Evolutionary conservation across 2,113 vertebrate species (phyloP).

Genomic region (Phoxinus phoxinus): DNA sequence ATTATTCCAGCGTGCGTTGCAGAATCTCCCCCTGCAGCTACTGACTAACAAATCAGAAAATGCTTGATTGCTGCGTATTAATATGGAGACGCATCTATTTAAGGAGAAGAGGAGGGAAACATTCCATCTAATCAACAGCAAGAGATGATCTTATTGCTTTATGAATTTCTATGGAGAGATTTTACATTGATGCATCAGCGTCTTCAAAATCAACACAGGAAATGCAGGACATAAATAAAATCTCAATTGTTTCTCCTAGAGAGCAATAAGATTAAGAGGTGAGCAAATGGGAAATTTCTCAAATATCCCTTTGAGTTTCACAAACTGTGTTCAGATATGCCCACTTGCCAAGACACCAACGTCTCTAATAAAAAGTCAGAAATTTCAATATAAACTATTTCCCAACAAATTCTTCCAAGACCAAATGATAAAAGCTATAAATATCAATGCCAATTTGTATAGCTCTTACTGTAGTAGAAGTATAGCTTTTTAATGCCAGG

Average conservation of each 20-base stretch:
- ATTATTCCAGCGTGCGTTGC: constrained; percentile 56
- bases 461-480: neutral
- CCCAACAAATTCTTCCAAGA: neutral
- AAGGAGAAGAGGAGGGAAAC: neutral
- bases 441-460: neutral
- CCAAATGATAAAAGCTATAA: neutral
- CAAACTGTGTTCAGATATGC: neutral
- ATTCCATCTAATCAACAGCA: constrained; percentile 27
- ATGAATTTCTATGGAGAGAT: neutral
- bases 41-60: constrained; percentile 61
- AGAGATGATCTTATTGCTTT: neutral
- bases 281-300: neutral
- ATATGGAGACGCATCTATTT: constrained; percentile 31
- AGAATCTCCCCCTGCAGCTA: constrained; percentile 53
- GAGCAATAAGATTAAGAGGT: neutral
- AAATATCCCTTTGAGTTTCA: neutral
- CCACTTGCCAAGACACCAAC: neutral
- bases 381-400: neutral
- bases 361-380: neutral
- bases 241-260: neutral
- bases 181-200: neutral
- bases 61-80: constrained; percentile 43
- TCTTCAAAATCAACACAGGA: neutral
- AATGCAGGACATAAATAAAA: neutral
- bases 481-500: too few relatives aligned